Conservation (phyloP, 2,797 vertebrate genomes). For the Chelon labrosus region DNA sequence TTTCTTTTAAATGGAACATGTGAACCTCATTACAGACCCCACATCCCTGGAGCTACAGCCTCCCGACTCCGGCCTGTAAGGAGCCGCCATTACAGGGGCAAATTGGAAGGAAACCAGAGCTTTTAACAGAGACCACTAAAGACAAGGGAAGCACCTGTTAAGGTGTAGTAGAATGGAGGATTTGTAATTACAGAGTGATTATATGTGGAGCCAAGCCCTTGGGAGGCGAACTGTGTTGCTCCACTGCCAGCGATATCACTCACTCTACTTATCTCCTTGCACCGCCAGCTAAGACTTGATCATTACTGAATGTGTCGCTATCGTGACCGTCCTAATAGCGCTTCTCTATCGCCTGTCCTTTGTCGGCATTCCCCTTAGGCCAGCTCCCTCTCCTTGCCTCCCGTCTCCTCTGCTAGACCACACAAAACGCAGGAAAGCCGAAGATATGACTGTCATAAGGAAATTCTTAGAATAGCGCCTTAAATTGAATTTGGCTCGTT, state of each 20-base stretch:
- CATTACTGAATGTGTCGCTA: constrained; percentile 68
- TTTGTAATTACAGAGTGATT: constrained; percentile 69
- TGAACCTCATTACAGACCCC: constrained; percentile 31
- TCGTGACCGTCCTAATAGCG: constrained; percentile 59
- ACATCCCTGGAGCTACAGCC: constrained; percentile 2
- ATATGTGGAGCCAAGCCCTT: constrained; percentile 57
- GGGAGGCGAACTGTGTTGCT: constrained; percentile 43
- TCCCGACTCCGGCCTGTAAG: not conserved
- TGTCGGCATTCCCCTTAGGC: constrained; percentile 57
- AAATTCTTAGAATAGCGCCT: constrained; percentile 28
- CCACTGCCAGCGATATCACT: constrained; percentile 61
- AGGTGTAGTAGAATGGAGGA: constrained; percentile 51
- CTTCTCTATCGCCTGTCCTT: constrained; percentile 47
- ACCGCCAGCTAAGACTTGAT: constrained; percentile 64
- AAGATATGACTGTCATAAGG: constrained; percentile 35
- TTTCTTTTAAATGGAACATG: constrained; percentile 43
- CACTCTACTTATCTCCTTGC: constrained; percentile 65
- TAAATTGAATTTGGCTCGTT: constrained; percentile 38
- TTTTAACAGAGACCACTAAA: constrained; percentile 41
- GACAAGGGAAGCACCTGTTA: constrained; percentile 52
- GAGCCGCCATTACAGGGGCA: constrained; percentile 14
- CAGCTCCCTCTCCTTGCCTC: constrained; percentile 17
- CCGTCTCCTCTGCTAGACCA: constrained; percentile 24
- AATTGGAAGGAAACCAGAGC: constrained; percentile 49
- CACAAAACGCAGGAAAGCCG: constrained; percentile 38